A percentile compares a stretch with the other conserved stretches of the same genome.
Evolutionary conservation across 2,797 vertebrate genomes (phyloP).

Genomic region (Cynodonichthys magdalenae): DNA sequence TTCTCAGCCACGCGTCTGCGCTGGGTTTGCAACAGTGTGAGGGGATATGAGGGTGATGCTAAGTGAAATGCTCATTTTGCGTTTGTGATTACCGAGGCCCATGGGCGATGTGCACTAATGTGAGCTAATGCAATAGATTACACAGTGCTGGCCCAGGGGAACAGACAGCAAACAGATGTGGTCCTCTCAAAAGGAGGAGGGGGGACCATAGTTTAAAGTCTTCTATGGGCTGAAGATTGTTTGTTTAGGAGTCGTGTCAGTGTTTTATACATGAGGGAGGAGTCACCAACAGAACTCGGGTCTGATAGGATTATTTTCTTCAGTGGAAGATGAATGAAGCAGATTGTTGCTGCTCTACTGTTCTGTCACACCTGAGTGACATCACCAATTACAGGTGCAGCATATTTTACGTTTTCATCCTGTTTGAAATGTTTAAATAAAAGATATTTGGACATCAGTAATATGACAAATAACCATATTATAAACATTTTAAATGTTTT

Average conservation of each 20-base stretch:
- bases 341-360: neutral
- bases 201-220: constrained; percentile 71
- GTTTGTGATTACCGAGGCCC: constrained; percentile 86
- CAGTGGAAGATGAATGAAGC: neutral
- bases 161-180: constrained; percentile 82
- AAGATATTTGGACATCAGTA: no score
- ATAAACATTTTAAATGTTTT: neutral
- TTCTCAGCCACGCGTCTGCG: constrained; percentile 60
- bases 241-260: constrained; percentile 68
- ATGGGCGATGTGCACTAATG: constrained; percentile 89
- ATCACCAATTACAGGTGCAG: neutral
- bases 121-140: constrained; percentile 91
- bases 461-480: neutral
- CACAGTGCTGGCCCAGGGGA: constrained; percentile 79
- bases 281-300: constrained; percentile 27
- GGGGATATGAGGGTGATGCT: constrained; percentile 80
- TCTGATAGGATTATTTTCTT: constrained; percentile 7
- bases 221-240: constrained; percentile 78
- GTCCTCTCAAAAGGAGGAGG: constrained; percentile 63
- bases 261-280: constrained; percentile 20
- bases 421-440: no score
- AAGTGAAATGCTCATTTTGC: constrained; percentile 89
- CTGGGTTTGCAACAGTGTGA: constrained; percentile 69
- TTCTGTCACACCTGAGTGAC: constrained; percentile 43
- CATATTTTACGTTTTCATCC: neutral